Evolutionary conservation across 2,888 invertebrate species (phyloP).

Genomic region (Druceiella hillmani): DNA sequence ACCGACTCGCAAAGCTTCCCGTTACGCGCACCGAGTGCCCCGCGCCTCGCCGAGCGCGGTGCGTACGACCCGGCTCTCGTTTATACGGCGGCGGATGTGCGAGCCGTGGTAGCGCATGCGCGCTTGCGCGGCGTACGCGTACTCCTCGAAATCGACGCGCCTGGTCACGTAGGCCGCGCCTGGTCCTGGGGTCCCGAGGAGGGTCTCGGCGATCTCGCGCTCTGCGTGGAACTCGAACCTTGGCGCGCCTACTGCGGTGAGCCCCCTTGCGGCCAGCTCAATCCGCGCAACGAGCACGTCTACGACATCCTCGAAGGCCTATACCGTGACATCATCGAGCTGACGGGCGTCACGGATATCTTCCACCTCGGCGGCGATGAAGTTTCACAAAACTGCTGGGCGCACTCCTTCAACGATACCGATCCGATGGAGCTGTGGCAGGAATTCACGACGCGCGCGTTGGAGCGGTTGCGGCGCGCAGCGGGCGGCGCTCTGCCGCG

Average conservation of each 20-base stretch:
- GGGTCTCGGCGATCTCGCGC: slow-evolving; percentile 70
- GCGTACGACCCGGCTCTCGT: slow-evolving; percentile 77
- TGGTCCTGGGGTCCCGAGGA: slow-evolving; percentile 78
- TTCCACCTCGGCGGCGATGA: slow-evolving; percentile 84
- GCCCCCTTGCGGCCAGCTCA: slow-evolving; percentile 82
- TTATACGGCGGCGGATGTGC: slow-evolving; percentile 66
- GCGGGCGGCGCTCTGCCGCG: slow-evolving; percentile 54
- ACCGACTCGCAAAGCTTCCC: slow-evolving; percentile 93
- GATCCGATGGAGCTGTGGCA: slow-evolving; percentile 76
- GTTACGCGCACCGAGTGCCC: slow-evolving; percentile 67
- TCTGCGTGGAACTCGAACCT: slow-evolving; percentile 76
- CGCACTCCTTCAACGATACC: slow-evolving; percentile 65
- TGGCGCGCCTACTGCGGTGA: slow-evolving; percentile 79
- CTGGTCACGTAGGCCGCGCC: slow-evolving; percentile 83
- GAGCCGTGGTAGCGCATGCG: slow-evolving; percentile 70
- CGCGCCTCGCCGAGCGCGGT: slow-evolving; percentile 76
- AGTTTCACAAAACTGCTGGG: slow-evolving; percentile 78
- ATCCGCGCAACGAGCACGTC: slow-evolving; percentile 74
- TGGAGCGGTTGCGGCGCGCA: slow-evolving; percentile 56
- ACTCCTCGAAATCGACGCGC: slow-evolving; percentile 85
- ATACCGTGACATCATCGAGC: slow-evolving; percentile 67
- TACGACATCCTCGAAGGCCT: slow-evolving; percentile 67
- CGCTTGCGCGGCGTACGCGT: slow-evolving; percentile 79
- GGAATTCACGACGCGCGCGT: slow-evolving; percentile 64
- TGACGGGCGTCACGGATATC: slow-evolving; percentile 70